Percentiles rank a stretch among this genome's conserved stretches.
Conservation (phyloP, 2,113 vertebrate species). For the Silurus glanis region DNA sequence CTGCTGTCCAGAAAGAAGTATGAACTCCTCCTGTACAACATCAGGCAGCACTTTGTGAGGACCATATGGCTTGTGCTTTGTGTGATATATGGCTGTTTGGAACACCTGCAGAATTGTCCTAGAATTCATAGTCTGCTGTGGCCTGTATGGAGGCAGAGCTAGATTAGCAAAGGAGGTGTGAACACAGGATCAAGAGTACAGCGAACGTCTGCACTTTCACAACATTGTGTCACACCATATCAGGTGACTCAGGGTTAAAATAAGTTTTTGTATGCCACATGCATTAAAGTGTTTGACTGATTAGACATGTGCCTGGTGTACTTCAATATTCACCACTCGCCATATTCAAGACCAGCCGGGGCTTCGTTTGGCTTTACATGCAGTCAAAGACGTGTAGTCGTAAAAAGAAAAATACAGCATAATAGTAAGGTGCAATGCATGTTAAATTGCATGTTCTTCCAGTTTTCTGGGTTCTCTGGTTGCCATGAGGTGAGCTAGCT, state of each 20-base stretch:
- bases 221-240: background rate
- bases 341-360: background rate
- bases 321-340: background rate
- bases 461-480: background rate
- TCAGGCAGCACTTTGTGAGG: conserved; percentile 30
- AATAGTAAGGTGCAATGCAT: background rate
- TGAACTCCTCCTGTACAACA: conserved; percentile 28
- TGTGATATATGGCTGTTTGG: conserved; percentile 50
- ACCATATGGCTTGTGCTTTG: conserved; percentile 39
- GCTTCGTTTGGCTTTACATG: background rate
- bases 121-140: conserved; percentile 51
- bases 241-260: conserved; percentile 11
- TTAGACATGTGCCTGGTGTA: background rate
- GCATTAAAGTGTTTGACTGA: conserved; percentile 8
- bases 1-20: conserved; percentile 52
- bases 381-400: background rate
- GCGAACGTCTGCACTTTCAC: conserved; percentile 40
- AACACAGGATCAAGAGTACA: conserved; percentile 63
- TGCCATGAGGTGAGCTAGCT: background rate
- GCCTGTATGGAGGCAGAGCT: conserved; percentile 60
- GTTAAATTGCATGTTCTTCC: background rate
- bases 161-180: conserved; percentile 67
- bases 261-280: conserved; percentile 3
- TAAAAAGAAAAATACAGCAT: background rate
- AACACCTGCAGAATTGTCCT: conserved; percentile 61